phyloP scores from a whole-genome alignment of 2,113 vertebrate genomes.

The Lucifuga dentata region DNA sequence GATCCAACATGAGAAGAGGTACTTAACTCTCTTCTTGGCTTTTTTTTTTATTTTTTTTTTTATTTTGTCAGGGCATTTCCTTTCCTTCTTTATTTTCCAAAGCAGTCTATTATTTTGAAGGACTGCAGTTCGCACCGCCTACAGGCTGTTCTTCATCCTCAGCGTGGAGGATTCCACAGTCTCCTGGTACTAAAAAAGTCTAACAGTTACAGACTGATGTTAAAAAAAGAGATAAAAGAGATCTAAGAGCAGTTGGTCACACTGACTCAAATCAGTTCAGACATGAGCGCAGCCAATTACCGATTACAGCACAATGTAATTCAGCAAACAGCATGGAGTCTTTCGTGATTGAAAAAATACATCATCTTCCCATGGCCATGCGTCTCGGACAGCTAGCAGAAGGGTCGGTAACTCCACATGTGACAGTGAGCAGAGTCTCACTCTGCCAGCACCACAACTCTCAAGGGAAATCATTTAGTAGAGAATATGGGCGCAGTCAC shows the following conservation, averaged over 20 bases:
- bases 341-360: slow-evolving; percentile 61
- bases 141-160: slow-evolving; percentile 35
- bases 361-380: slow-evolving; percentile 52
- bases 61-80: slow-evolving; percentile 15
- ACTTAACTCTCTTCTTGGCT: slow-evolving; percentile 21
- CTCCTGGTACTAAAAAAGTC: slow-evolving; percentile 34
- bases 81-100: slow-evolving; percentile 29
- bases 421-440: slow-evolving; percentile 63
- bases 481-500: slow-evolving; percentile 67
- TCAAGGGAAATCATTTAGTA: slow-evolving; percentile 81
- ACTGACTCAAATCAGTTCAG: slow-evolving; percentile 38
- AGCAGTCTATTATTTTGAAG: slow-evolving; percentile 25
- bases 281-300: slow-evolving; percentile 43
- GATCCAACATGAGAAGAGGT: slow-evolving; percentile 40
- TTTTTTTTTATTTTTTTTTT: slow-evolving; percentile 15
- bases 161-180: slow-evolving; percentile 27
- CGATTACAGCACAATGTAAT: slow-evolving; percentile 64
- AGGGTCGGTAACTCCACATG: slow-evolving; percentile 67
- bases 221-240: slow-evolving; percentile 7
- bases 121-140: slow-evolving; percentile 10
- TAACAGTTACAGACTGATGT: slow-evolving; percentile 25
- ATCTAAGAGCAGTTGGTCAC: slow-evolving; percentile 22
- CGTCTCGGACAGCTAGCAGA: slow-evolving; percentile 41
- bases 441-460: slow-evolving; percentile 59
- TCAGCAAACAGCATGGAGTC: slow-evolving; percentile 36